Evolutionary conservation across 30 jellyfish, hydroid and myxozoan species (phyloP).

Genomic region (Turritopsis dohrnii): DNA sequence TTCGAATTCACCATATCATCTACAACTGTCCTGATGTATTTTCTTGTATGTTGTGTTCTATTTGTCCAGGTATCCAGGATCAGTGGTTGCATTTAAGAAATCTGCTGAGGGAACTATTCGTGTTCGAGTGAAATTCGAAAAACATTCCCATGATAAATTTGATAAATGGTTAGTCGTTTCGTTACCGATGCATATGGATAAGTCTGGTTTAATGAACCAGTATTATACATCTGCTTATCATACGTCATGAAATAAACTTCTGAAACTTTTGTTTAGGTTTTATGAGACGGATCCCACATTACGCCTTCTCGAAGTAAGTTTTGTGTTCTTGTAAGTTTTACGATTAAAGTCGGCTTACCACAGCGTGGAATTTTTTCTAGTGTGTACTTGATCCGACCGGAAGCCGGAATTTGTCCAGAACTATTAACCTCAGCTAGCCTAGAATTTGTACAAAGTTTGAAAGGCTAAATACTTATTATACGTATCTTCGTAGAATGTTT

Average conservation of each 20-base stretch:
- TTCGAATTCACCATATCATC: too few relatives aligned
- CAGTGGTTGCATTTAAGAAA: conserved; percentile 54
- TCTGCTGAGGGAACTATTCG: conserved; percentile 33
- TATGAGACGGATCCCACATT: conserved; percentile 63
- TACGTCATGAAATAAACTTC: background rate
- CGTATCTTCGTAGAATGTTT: background rate
- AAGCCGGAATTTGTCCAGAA: too few relatives aligned
- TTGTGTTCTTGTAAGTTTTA: conserved; percentile 1
- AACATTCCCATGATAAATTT: conserved; percentile 74
- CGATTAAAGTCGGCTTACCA: background rate
- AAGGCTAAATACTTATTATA: too few relatives aligned
- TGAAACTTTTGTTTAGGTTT: conserved; percentile 41
- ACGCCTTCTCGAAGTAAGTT: conserved; percentile 61
- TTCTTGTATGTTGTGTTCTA: background rate
- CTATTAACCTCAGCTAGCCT: too few relatives aligned
- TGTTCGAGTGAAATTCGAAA: conserved; percentile 78
- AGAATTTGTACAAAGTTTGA: too few relatives aligned
- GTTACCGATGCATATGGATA: too few relatives aligned
- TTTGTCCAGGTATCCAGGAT: conserved; percentile 72
- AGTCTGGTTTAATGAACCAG: too few relatives aligned
- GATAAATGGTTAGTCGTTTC: conserved; percentile 69
- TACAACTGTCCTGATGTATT: too few relatives aligned
- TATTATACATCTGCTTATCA: too few relatives aligned
- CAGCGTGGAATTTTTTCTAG: too few relatives aligned
- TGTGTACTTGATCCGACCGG: too few relatives aligned